Base-by-base conservation (phyloP, 2,113 vertebrate genomes). In the Gracilinanus agilis region DNA sequence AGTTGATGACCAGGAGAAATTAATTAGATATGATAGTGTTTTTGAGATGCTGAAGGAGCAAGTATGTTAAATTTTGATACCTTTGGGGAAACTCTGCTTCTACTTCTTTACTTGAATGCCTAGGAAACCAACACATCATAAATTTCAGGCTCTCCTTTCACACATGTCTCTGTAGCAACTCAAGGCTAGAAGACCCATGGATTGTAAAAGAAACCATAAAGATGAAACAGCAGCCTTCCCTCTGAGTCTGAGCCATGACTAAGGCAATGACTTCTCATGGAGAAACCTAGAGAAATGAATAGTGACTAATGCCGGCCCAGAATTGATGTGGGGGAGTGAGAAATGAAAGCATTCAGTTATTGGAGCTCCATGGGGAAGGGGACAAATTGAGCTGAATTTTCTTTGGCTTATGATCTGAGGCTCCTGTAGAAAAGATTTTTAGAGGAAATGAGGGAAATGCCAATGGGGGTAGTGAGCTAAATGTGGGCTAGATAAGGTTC, bases 351-450 rank as follows among this genome's bases (percentile, higher is more conserved):
- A 94, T 96, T 95, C 96, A 97, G 97, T 98, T 96, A 97, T 24
- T 53, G 94, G 58, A 95, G 93, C 92, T 96, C 97, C 95, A 24
- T 75, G 83, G 97, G 96, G 96, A 98, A 89, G 89, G 91, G 94
- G 96, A 96, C 97, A 98, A 98, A 97, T 97, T 96, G 96, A 97
- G 89, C 97, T 92, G 95, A 67, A 96, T 98, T 98, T 97, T 95
- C 95, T 97, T 98, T 98, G 97, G 97, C 97, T 97, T 94, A 95
- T 92, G 96, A 98, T 98, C 96, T 98, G 92, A 98, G 95, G 95
- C 96, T 96, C 96, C 94, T 97, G 91, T 90, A 97, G 97, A 96
- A 96, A 97, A 98, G 96, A 94, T 97, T 98, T 98, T 98, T 98
- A 96, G 95, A 97, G 97, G 97, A 98, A 98, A 97, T 96, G 96